phyloP scores from a whole-genome alignment of 2,113 vertebrate genomes.

The Argyrosomus japonicus region DNA sequence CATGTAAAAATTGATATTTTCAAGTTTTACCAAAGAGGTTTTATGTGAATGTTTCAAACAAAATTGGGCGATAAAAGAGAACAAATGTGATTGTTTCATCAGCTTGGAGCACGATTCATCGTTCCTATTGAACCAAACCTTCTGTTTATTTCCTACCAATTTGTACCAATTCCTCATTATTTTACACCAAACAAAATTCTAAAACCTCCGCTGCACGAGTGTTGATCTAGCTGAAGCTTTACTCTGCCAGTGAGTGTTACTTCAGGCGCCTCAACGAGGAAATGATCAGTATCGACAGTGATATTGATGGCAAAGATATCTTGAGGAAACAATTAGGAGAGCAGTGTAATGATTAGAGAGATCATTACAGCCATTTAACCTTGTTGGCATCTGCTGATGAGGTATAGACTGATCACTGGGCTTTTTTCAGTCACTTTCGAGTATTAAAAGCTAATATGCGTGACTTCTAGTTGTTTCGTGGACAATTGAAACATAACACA shows the following conservation, averaged over 20 bases:
- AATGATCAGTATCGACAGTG: conserved; percentile 61
- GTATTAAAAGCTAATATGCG: neutral
- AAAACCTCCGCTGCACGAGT: neutral
- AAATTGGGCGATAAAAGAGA: neutral
- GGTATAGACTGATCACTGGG: conserved; percentile 4
- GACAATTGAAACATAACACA: neutral
- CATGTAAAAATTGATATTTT: neutral
- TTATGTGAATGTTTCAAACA: neutral
- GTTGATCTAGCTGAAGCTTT: neutral
- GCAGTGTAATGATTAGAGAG: conserved; percentile 47
- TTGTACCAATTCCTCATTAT: neutral
- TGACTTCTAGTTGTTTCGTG: neutral
- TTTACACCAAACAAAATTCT: too few relatives aligned
- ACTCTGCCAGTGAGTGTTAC: neutral
- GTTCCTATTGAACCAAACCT: neutral
- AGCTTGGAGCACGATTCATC: neutral
- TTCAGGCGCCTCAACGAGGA: conserved; percentile 9
- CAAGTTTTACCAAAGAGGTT: neutral
- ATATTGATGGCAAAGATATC: conserved; percentile 65
- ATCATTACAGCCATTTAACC: conserved; percentile 70
- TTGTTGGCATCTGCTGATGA: conserved; percentile 54
- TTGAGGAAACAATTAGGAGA: conserved; percentile 73
- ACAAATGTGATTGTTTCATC: neutral
- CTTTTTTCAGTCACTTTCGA: neutral
- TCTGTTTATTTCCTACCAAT: neutral